phyloP scores from a whole-genome alignment of 2,113 vertebrate genomes.

The Nipponia nippon region DNA sequence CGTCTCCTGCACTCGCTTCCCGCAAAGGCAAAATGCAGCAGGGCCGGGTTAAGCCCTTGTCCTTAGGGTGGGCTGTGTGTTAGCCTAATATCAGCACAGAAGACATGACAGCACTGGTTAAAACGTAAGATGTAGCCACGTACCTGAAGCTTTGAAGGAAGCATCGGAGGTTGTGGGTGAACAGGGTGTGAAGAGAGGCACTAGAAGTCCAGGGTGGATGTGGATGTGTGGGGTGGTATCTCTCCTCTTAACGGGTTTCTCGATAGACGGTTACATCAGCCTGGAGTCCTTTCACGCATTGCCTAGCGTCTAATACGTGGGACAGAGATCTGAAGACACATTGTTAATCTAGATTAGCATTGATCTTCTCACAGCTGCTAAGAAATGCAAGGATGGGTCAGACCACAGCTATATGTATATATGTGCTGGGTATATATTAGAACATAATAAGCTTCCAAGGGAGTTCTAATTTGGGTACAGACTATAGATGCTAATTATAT shows the following conservation, averaged over 20 bases:
- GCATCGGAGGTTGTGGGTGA: rapidly evolving
- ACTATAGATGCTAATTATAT: conserved; percentile 28
- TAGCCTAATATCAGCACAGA: neutral
- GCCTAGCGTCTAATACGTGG: neutral
- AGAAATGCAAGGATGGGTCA: neutral
- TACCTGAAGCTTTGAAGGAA: neutral
- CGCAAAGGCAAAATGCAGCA: neutral
- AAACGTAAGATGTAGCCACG: neutral
- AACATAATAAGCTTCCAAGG: neutral
- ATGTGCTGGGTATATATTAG: neutral
- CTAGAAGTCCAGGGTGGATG: neutral
- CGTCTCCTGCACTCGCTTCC: neutral
- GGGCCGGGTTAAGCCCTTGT: neutral
- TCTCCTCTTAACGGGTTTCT: neutral
- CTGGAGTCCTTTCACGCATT: neutral
- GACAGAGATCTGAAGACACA: neutral
- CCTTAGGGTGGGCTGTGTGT: neutral
- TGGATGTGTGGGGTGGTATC: neutral
- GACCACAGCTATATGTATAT: neutral
- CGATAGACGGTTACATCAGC: neutral
- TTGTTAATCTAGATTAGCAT: neutral
- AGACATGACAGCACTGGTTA: neutral
- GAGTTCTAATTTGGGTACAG: conserved; percentile 21
- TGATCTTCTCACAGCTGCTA: neutral
- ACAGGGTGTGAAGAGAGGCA: neutral